Evolutionary conservation across 2,113 vertebrate species (phyloP).

Genomic region (Grammomys surdaster): DNA sequence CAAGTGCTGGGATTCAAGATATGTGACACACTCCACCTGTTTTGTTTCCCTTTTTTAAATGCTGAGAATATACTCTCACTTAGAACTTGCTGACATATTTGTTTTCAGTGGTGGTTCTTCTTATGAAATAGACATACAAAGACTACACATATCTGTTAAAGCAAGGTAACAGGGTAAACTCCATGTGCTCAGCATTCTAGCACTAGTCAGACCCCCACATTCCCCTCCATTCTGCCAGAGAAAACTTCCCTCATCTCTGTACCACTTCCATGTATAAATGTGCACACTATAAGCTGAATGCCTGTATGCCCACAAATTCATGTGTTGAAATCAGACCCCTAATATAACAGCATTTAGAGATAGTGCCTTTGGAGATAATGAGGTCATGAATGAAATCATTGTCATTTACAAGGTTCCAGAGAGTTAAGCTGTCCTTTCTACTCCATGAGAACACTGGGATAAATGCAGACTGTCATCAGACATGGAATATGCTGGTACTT

Average conservation of each 20-base stretch:
- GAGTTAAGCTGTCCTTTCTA: neutral
- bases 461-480: neutral
- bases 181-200: neutral
- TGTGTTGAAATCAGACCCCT: neutral
- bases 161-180: neutral
- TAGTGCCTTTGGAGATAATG: neutral
- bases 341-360: neutral
- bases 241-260: neutral
- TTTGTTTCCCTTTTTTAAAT: conserved; percentile 27
- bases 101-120: conserved; percentile 10
- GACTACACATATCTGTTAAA: neutral
- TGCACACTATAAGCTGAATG: neutral
- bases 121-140: conserved; percentile 1
- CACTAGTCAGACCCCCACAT: neutral
- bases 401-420: neutral
- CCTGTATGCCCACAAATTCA: neutral
- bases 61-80: neutral
- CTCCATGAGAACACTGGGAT: neutral
- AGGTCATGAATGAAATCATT: neutral
- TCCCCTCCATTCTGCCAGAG: neutral
- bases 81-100: neutral
- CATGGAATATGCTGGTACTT: neutral
- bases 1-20: neutral
- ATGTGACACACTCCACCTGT: neutral
- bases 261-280: neutral